A percentile compares a stretch with the other conserved stretches of the same genome.
These are phyloP conservation scores for Atethmia centrago DNA, from an alignment of 2,888 invertebrate genomes.

Conservation along the genomic window DNA sequence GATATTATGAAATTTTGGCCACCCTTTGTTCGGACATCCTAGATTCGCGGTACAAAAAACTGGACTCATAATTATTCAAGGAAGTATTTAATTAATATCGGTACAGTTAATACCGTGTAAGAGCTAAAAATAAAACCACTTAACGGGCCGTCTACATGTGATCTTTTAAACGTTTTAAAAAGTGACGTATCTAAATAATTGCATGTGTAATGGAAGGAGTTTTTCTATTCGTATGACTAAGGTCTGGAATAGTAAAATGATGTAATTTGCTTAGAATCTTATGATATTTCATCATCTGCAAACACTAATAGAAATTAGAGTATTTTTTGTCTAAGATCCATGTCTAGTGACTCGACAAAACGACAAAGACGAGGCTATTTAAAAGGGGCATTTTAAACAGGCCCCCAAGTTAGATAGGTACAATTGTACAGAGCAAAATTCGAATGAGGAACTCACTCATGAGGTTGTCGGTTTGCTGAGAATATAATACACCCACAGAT, in stretches of 20 bases:
- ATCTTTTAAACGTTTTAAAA: conserved; percentile 30
- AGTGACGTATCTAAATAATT: conserved; percentile 36
- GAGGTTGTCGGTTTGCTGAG: background rate
- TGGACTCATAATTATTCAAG: background rate
- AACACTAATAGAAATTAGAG: conserved; percentile 8
- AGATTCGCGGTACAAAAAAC: background rate
- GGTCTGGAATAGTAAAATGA: conserved; percentile 30
- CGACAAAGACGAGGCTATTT: background rate
- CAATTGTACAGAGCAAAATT: too few species aligned
- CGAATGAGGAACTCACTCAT: background rate
- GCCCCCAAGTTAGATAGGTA: background rate
- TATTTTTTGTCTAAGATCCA: background rate
- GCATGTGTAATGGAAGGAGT: conserved; percentile 8
- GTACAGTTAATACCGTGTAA: background rate
- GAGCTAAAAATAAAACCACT: conserved; percentile 49
- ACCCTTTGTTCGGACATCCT: background rate
- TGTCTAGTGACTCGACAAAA: background rate
- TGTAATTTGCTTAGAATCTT: conserved; percentile 37
- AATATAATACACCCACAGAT: background rate
- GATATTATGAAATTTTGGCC: background rate
- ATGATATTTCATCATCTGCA: conserved; percentile 27
- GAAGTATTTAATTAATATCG: background rate
- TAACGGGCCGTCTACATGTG: conserved; percentile 15
- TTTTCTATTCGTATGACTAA: conserved; percentile 41
- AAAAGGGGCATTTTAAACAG: background rate